These are phyloP conservation scores for Epizoanthus fatuus DNA, from an alignment of 92 coral and sea anemone species.

Conservation along the genomic window DNA sequence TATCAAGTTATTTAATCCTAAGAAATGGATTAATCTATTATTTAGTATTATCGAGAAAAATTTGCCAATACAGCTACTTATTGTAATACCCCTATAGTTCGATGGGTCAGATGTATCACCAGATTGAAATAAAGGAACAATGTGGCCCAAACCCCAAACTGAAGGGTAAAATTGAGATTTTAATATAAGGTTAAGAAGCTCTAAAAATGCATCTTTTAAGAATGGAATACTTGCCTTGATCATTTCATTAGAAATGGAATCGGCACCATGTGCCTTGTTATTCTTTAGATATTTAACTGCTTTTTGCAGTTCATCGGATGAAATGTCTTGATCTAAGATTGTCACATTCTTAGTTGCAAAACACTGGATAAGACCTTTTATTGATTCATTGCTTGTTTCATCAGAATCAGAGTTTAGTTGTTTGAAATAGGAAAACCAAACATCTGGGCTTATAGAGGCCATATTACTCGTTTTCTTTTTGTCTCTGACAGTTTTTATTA, in stretches of 20 bases:
- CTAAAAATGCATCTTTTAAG: not conserved
- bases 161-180: constrained; percentile 20
- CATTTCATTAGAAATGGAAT: not conserved
- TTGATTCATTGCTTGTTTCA: too few relatives aligned
- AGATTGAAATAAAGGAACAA: not conserved
- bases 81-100: not conserved
- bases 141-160: not conserved
- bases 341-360: not conserved
- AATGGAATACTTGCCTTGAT: constrained; percentile 9
- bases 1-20: not conserved
- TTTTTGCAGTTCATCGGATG: not conserved
- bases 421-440: too few relatives aligned
- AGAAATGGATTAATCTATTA: not conserved
- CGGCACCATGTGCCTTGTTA: not conserved
- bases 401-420: too few relatives aligned
- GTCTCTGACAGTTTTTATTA: not conserved
- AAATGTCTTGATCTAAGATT: not conserved
- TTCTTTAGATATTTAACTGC: not conserved
- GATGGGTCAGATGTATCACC: not conserved
- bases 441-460: too few relatives aligned
- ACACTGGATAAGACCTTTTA: too few relatives aligned
- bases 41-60: not conserved
- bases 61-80: not conserved
- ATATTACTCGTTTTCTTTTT: too few relatives aligned
- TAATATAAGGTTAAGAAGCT: not conserved